phyloP scores from a whole-genome alignment of 2,113 vertebrate genomes.

The Chaenocephalus aceratus region DNA sequence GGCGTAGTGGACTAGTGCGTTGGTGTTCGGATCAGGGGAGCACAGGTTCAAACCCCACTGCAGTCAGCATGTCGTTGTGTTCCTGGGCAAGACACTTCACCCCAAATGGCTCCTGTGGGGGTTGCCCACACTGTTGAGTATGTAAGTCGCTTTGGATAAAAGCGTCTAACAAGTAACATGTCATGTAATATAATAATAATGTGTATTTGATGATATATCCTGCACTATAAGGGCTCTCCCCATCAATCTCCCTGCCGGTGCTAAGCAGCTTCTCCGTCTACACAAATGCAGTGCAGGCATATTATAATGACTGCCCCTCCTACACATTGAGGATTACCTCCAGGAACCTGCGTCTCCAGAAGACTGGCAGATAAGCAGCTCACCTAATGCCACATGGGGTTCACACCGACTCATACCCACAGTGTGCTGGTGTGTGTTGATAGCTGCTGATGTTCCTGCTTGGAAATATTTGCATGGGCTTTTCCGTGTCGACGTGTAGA shows the following conservation, averaged over 20 bases:
- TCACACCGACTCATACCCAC: background rate
- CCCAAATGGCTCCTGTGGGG: too few species aligned
- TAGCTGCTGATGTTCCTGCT: constrained; percentile 9
- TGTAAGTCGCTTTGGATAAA: too few species aligned
- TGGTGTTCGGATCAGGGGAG: too few species aligned
- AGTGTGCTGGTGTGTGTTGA: background rate
- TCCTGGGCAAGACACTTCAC: too few species aligned
- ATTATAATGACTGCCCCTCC: constrained; percentile 65
- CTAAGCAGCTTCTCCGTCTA: constrained; percentile 60
- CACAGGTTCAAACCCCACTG: too few species aligned
- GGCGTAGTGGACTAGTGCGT: too few species aligned
- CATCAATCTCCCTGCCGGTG: constrained; percentile 8
- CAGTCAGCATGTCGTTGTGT: too few species aligned
- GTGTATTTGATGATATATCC: background rate
- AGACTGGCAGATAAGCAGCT: constrained; percentile 68
- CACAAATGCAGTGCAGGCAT: constrained; percentile 68
- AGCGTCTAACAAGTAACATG: too few species aligned
- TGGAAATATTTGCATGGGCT: constrained; percentile 71
- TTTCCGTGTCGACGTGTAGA: constrained; percentile 64
- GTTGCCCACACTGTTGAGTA: too few species aligned
- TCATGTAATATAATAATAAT: too few species aligned
- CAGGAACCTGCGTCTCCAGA: constrained; percentile 60
- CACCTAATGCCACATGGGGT: constrained; percentile 49
- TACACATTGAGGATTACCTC: constrained; percentile 68
- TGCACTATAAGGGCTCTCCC: constrained; percentile 19